Percentiles rank a stretch among this genome's conserved stretches.
Evolutionary conservation across 2,888 invertebrate genomes (phyloP).

Genomic region (Apotomis capreana): DNA sequence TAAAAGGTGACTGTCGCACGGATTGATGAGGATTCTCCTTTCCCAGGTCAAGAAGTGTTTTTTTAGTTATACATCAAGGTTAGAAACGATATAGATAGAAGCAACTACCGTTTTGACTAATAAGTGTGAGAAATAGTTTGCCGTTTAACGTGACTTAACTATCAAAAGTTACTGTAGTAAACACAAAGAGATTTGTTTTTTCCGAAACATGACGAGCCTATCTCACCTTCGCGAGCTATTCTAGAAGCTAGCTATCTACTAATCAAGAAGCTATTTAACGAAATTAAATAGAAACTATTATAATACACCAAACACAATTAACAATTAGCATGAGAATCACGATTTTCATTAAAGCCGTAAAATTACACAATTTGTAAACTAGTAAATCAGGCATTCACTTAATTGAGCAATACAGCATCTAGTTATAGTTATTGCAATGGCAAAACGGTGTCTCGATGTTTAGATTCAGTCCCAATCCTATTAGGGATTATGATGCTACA

Average conservation of each 20-base stretch:
- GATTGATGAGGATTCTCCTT: no score
- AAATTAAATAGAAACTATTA: neutral
- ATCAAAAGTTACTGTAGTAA: no score
- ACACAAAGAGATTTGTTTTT: no score
- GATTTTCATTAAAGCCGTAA: constrained; percentile 18
- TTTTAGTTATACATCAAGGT: no score
- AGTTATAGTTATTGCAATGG: constrained; percentile 21
- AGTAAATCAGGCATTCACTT: constrained; percentile 19
- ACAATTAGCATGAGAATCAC: constrained; percentile 16
- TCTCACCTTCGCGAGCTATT: no score
- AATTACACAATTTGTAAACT: constrained; percentile 9
- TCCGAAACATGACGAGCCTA: no score
- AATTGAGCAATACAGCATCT: constrained; percentile 16
- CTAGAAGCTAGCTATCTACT: neutral
- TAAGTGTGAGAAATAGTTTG: no score
- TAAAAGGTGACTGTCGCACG: no score
- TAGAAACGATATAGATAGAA: no score
- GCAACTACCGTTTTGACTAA: no score
- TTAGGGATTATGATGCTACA: neutral
- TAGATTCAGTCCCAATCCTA: neutral
- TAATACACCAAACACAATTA: constrained; percentile 3
- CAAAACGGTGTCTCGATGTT: constrained; percentile 7
- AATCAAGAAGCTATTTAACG: neutral
- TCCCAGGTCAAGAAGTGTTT: no score
- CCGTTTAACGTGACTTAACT: no score